Conservation (phyloP, 2,888 invertebrate genomes). For the Exephanes ischioxanthus region DNA sequence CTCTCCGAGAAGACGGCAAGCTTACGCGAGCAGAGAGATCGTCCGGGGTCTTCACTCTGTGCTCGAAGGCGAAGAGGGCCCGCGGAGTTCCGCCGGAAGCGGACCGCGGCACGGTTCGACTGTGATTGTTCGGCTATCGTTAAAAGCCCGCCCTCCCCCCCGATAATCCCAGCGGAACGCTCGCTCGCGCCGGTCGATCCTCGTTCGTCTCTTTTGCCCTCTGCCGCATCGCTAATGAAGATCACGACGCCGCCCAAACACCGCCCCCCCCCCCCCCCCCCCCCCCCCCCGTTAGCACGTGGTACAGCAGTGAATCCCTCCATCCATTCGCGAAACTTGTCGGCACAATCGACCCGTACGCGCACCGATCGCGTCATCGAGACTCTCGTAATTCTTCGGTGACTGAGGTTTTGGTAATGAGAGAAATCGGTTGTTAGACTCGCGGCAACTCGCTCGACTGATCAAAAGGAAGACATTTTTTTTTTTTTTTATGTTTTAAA, state of each 20-base stretch:
- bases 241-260: background rate
- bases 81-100: conserved; percentile 72
- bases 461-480: background rate
- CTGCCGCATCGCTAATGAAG: conserved; percentile 11
- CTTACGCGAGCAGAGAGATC: conserved; percentile 50
- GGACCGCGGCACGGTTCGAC: conserved; percentile 30
- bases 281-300: background rate
- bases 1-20: conserved; percentile 42
- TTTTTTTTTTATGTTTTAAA: no score
- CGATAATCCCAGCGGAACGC: background rate
- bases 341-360: background rate
- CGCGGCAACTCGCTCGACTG: background rate
- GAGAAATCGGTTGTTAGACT: no score
- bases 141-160: background rate
- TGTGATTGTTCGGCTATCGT: conserved; percentile 18
- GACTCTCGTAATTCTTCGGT: background rate
- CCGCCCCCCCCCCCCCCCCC: background rate
- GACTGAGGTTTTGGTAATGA: no score
- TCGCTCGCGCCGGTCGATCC: background rate
- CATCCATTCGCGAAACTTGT: conserved; percentile 25
- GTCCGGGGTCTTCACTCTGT: conserved; percentile 64
- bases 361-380: background rate
- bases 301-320: background rate
- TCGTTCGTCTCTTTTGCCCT: background rate
- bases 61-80: conserved; percentile 68